Evolutionary conservation across 2,888 invertebrate genomes (phyloP).

Genomic region (Drosophila macrospina): DNA sequence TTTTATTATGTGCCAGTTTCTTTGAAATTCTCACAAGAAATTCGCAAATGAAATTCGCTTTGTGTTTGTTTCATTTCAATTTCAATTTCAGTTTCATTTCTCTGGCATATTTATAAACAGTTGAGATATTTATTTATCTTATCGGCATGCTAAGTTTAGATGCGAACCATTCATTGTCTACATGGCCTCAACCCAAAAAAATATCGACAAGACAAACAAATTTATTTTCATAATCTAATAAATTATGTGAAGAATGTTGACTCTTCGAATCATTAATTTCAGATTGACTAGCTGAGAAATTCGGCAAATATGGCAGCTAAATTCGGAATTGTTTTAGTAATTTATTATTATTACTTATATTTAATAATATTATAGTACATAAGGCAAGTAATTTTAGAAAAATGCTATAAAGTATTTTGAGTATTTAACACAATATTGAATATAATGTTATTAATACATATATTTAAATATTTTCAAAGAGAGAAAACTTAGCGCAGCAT

Average conservation of each 20-base stretch:
- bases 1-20: constrained; percentile 13
- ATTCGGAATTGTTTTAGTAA: not conserved
- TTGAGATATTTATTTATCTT: constrained; percentile 38
- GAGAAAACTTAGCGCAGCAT: too few species aligned
- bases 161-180: constrained; percentile 6
- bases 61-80: constrained; percentile 28
- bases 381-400: not conserved
- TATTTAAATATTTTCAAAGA: not conserved
- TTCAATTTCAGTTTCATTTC: constrained; percentile 36
- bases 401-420: not conserved
- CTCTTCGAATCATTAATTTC: not conserved
- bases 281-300: not conserved
- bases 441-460: not conserved
- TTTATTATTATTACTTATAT: not conserved
- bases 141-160: constrained; percentile 43
- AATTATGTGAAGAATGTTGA: not conserved
- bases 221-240: constrained; percentile 5
- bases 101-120: constrained; percentile 49
- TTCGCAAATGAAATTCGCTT: constrained; percentile 6
- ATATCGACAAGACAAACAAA: not conserved
- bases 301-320: not conserved
- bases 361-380: not conserved
- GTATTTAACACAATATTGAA: not conserved
- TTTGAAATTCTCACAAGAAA: not conserved
- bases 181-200: constrained; percentile 38